Evolutionary conservation across 35 echinoderm and acorn worm genomes (phyloP).

Genomic region (Stichopus chloronotus): DNA sequence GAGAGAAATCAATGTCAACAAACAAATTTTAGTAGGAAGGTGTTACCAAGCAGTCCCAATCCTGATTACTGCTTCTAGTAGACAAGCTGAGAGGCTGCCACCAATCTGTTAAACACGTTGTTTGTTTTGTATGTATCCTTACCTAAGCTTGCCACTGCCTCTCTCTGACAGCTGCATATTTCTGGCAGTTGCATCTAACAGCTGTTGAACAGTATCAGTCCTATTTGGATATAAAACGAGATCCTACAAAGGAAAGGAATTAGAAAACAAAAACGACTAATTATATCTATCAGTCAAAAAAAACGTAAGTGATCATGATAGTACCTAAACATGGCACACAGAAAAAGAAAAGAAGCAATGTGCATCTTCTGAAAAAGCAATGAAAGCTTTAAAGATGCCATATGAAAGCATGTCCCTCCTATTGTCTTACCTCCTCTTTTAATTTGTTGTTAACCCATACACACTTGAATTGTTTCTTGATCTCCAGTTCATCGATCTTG

Average conservation of each 20-base stretch:
- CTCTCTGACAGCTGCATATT: slow-evolving; percentile 76
- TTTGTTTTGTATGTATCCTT: neutral
- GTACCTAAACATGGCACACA: neutral
- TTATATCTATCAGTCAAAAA: neutral
- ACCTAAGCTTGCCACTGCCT: slow-evolving; percentile 95
- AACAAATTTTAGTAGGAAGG: too few relatives aligned
- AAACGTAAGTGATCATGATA: neutral
- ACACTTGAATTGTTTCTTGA: slow-evolving; percentile 99
- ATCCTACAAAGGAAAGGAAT: slow-evolving; percentile 65
- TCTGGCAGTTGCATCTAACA: slow-evolving; percentile 88
- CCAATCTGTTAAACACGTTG: too few relatives aligned
- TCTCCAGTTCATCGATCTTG: slow-evolving; percentile 97
- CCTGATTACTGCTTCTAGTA: too few relatives aligned
- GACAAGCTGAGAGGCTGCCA: too few relatives aligned
- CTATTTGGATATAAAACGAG: slow-evolving; percentile 95
- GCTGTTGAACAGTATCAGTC: slow-evolving; percentile 84
- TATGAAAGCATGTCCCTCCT: too few relatives aligned
- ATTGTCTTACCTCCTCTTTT: slow-evolving; percentile 89
- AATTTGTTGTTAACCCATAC: slow-evolving; percentile 90
- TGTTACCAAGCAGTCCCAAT: too few relatives aligned
- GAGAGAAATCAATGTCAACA: too few relatives aligned
- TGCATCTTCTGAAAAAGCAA: neutral
- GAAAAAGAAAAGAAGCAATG: neutral
- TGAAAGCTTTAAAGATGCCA: neutral
- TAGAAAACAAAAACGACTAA: neutral